Evolutionary conservation across 1,140 invertebrate species (phyloP).

Genomic region (Euura saliciscinereae): DNA sequence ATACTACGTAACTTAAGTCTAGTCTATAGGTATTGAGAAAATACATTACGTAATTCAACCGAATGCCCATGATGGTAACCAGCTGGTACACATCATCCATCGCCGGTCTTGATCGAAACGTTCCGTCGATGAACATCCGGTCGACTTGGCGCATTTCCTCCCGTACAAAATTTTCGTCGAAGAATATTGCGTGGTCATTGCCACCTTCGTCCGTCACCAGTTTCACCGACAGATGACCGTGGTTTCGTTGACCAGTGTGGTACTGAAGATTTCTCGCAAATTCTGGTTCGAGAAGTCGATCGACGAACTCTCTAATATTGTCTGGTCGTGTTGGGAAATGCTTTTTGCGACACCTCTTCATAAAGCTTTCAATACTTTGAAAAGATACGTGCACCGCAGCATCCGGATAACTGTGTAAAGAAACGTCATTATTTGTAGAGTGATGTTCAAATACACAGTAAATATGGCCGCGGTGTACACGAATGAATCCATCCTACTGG

Average conservation of each 20-base stretch:
- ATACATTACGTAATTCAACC: constrained; percentile 14
- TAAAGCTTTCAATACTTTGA: neutral
- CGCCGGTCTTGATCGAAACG: constrained; percentile 14
- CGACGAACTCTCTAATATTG: constrained; percentile 9
- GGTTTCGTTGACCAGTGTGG: neutral
- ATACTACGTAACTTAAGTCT: too few relatives aligned
- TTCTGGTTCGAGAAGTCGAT: neutral
- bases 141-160: constrained; percentile 13
- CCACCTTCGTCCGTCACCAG: neutral
- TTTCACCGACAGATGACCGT: neutral
- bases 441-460: too few relatives aligned
- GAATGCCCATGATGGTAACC: constrained; percentile 13
- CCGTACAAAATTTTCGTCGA: constrained; percentile 12
- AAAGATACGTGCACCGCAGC: neutral
- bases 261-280: constrained; percentile 1
- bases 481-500: too few relatives aligned
- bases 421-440: too few relatives aligned
- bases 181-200: constrained; percentile 5
- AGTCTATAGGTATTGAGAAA: neutral
- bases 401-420: too few relatives aligned
- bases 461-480: too few relatives aligned
- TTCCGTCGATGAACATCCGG: constrained; percentile 10
- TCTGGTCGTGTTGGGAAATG: constrained; percentile 8
- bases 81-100: constrained; percentile 12
- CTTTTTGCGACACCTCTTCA: constrained; percentile 16